Evolutionary conservation across 2,113 vertebrate species (phyloP), one percentile per base, ranked within the genome.

Genomic region (Cyanoliseus patagonus): DNA sequence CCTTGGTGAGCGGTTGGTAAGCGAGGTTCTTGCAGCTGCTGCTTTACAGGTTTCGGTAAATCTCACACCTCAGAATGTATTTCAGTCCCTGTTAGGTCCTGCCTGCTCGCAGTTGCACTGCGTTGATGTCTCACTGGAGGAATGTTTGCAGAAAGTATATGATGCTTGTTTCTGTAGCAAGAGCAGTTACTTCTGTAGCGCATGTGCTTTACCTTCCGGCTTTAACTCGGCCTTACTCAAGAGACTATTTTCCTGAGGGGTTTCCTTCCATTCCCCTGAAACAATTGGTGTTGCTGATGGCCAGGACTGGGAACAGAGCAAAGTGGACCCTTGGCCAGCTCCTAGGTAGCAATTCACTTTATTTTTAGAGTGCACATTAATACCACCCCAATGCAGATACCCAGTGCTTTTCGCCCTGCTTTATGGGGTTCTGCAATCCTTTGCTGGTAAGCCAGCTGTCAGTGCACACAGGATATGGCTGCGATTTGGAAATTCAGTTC

Each of bases 371-470:
- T 9, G 13, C n/a, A 51, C 5, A 4, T 78, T 78, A 76, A 10
- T 37, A 64, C 41, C 46, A 41, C 14, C 6, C 11, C 44, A 47
- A 16, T 28, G 42, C 37, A 73, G 33, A 62, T n/a, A 66, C 10
- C 16, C 28, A 10, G 22, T 52, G 53, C 15, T 68, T 92, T 39
- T 1, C 44, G 28, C 18, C 9, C 30, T 55, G 7, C 47, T 81
- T 64, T 78, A 39, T 0, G 1, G 46, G 39, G 31, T 13, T 76
- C 41, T 64, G 47, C 52, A 75, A 31, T 47, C 69, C 66, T 96
- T 87, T 79, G 39, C 75, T 68, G 47, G 35, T 79, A 74, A 85
- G 25, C 28, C 75, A 83, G 47, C 69, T 93, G 81, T 81, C 86
- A 51, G 30, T 11, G 23, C 35, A 35, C 49, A 42, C 13, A 74